Evolutionary conservation across 2,797 vertebrate species (phyloP).

Genomic region (Alectoris magna): DNA sequence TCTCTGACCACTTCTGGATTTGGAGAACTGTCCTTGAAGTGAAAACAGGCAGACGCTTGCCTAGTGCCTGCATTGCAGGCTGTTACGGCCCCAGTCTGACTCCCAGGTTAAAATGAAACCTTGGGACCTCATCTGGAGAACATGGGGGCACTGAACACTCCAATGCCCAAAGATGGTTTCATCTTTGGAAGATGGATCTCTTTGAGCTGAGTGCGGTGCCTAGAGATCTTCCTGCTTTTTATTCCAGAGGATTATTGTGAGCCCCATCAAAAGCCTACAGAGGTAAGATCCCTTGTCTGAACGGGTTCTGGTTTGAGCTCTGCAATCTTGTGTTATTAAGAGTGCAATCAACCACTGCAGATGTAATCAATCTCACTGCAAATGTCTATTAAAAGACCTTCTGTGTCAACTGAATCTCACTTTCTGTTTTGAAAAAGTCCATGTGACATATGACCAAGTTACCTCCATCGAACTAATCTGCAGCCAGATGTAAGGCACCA

Average conservation of each 20-base stretch:
- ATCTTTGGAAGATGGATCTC: neutral
- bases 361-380: neutral
- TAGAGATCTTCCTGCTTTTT: neutral
- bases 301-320: neutral
- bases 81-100: neutral
- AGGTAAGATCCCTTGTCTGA: neutral
- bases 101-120: neutral
- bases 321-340: neutral
- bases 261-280: neutral
- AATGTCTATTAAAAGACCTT: neutral
- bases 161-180: neutral
- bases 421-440: neutral
- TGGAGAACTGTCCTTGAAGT: neutral
- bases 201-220: accelerated
- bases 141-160: neutral
- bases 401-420: neutral
- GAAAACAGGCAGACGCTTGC: neutral
- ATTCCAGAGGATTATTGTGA: neutral
- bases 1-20: neutral
- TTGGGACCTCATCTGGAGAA: neutral
- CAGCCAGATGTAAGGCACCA: neutral
- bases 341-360: neutral
- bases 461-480: neutral
- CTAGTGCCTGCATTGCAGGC: too few species aligned
- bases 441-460: neutral